Evolutionary conservation across 2,888 invertebrate species (phyloP).

Genomic region (Torymus aiolomorphi): DNA sequence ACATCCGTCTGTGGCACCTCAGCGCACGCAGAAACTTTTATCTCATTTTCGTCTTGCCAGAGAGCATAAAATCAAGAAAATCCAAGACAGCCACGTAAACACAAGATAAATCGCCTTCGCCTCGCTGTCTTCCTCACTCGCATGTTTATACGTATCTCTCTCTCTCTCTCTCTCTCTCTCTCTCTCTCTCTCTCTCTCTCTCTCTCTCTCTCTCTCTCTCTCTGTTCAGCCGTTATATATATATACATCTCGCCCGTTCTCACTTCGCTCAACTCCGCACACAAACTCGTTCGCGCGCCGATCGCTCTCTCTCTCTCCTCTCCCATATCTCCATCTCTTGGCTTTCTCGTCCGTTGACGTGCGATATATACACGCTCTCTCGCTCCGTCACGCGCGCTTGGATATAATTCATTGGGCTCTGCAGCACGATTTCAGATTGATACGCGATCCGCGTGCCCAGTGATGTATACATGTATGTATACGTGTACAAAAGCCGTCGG

Average conservation of each 20-base stretch:
- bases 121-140: background rate
- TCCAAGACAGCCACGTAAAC: constrained; percentile 33
- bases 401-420: constrained; percentile 33
- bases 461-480: background rate
- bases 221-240: background rate
- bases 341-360: constrained; percentile 13
- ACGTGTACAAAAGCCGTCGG: too few relatives aligned
- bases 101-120: constrained; percentile 29
- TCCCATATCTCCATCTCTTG: background rate
- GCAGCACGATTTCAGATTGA: constrained; percentile 40
- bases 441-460: background rate
- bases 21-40: constrained; percentile 5
- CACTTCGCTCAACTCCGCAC: background rate
- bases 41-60: constrained; percentile 25
- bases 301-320: background rate
- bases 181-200: background rate
- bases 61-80: constrained; percentile 25
- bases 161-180: background rate
- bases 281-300: background rate
- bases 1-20: too few relatives aligned
- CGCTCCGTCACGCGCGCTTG: background rate
- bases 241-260: background rate
- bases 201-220: background rate
- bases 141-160: constrained; percentile 25
- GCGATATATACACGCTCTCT: too few relatives aligned